A percentile compares a stretch with the other conserved stretches of the same genome.
Conservation (phyloP, 2,888 invertebrate species). For the Tetanocera ferruginea region DNA sequence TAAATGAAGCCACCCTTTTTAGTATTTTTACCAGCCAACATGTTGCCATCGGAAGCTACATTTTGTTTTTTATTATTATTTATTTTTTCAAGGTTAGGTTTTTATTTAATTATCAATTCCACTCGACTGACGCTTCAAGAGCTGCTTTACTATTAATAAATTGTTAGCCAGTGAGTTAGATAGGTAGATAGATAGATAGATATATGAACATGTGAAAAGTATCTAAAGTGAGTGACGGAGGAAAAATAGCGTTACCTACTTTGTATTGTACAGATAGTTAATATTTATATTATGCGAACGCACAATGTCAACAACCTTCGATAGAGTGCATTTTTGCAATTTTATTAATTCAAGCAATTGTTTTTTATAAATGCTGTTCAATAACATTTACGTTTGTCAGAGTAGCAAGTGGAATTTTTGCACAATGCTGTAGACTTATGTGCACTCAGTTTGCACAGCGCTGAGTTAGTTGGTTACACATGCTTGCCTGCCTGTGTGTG, state of each 20-base stretch:
- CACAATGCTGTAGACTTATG: too few relatives aligned
- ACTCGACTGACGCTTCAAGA: neutral
- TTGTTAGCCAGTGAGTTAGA: neutral
- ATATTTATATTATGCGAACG: neutral
- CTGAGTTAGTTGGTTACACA: too few relatives aligned
- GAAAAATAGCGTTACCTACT: neutral
- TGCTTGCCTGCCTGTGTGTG: too few relatives aligned
- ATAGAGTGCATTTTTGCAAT: neutral
- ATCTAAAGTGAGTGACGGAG: neutral
- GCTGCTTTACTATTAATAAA: neutral
- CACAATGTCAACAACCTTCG: constrained; percentile 12
- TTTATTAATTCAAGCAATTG: neutral
- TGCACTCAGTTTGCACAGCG: too few relatives aligned
- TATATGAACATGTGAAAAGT: neutral
- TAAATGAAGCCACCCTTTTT: neutral
- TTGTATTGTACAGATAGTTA: neutral
- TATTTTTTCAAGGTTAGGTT: neutral
- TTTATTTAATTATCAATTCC: constrained; percentile 4
- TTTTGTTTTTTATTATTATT: neutral
- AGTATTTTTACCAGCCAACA: neutral
- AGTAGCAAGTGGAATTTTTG: too few relatives aligned
- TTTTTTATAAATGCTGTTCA: neutral
- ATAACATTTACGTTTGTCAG: too few relatives aligned
- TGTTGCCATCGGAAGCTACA: neutral
- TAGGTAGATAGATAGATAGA: neutral